Percentiles rank a stretch among this genome's conserved stretches.
These are phyloP conservation scores for Cephus pulcher DNA, from an alignment of 2,888 invertebrate genomes.

Conservation along the genomic window DNA sequence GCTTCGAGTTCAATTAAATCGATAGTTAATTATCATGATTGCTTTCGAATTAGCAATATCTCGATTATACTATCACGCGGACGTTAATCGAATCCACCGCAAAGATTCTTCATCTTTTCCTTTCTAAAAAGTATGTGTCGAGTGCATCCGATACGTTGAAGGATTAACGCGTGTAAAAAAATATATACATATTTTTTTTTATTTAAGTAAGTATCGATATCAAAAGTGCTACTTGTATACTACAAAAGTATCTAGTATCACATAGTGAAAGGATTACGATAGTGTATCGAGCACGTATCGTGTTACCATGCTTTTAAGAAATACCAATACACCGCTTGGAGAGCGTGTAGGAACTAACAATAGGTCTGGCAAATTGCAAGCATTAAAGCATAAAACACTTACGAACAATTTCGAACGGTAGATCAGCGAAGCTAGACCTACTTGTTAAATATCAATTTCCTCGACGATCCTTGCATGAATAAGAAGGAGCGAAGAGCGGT, in stretches of 20 bases:
- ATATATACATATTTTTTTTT: neutral
- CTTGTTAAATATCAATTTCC: neutral
- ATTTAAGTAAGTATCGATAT: neutral
- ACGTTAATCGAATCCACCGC: conserved; percentile 24
- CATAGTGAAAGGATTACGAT: neutral
- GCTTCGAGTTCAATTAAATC: neutral
- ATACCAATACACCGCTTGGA: neutral
- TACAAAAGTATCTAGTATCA: neutral
- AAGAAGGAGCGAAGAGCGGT: neutral
- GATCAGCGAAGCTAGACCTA: neutral
- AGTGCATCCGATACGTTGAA: neutral
- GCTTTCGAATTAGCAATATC: conserved; percentile 27
- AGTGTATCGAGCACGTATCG: neutral
- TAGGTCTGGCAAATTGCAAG: neutral
- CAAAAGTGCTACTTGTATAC: neutral
- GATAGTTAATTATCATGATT: neutral
- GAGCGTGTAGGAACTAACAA: neutral
- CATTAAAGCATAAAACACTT: neutral
- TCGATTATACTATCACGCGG: conserved; percentile 30
- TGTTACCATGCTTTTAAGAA: neutral
- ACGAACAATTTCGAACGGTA: neutral
- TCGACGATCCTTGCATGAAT: neutral
- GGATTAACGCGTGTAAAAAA: neutral
- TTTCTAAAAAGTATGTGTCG: neutral
- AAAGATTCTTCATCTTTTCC: neutral